Base-by-base conservation (phyloP, 1,140 invertebrate species). In the Drosophila oshimai region DNA sequence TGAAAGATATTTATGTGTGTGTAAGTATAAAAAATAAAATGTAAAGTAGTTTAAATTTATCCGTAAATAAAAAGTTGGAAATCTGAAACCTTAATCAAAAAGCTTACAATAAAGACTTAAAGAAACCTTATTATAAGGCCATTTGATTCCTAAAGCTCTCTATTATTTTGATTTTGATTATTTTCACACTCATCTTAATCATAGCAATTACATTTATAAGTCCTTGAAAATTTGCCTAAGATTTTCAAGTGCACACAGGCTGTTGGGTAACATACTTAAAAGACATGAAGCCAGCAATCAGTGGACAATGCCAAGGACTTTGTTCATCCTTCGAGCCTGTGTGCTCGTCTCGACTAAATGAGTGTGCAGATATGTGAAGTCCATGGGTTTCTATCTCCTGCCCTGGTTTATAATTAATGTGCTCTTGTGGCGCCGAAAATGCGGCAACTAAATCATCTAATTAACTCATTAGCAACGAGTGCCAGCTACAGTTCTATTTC, bases 401-500 rank as follows among this genome's bases (percentile, higher is more conserved):
- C n/a, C 31, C 37, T 41, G 44, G 31, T 45, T 24, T 68, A 70
- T 74, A 79, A 86, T 86, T 86, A 75, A 84, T 84, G 60, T 49
- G 58, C 37, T 22, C 15, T 67, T 62, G 75, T 71, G 73, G 62
- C 45, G 54, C 46, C 58, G 37, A 65, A 77, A 78, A 64, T 69
- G 68, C 51, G 55, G 42, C 72, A 76, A 42, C 62, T 74, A 81
- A 86, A 87, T 86, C 76, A 69, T 60, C 61, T 86, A 87, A 86
- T 86, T 86, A 86, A 87, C 81, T 81, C 76, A 87, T 87, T 76
- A 76, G 54, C 62, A 49, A 24, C 36, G 61, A 86, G 67, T 65
- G 39, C 39, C 29, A 36, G 28, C 29, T 46, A 5, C 55, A 18
- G 24, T 62, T 64, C 36, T 10, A 20, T 31, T 29, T 47, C 10